Evolutionary conservation across 2,888 invertebrate genomes (phyloP), one percentile per base, ranked within the genome.

Genomic region (Tuta absoluta): DNA sequence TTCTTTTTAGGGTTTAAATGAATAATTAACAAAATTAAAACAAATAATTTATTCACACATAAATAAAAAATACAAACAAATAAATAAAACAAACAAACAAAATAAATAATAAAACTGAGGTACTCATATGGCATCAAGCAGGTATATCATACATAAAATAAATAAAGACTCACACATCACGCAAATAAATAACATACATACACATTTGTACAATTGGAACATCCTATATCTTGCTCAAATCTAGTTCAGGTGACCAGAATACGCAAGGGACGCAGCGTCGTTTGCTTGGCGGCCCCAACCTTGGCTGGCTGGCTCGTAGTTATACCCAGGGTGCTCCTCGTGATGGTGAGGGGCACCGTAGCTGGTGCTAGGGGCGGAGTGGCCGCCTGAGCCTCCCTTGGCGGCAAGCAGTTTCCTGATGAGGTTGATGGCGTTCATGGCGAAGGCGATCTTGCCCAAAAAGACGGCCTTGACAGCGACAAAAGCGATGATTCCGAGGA

Each of bases 381-480:
- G 66, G 4, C 63, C 66, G 58, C 69, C 21, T 11, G 71, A 74
- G 66, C 77, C 68, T 65, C 80, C 94, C 93, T 85, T 95, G 86
- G 94, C 94, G 62, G 94, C 94, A 62, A 96, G 81, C 14, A 97
- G 92, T 82, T 96, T 96, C 76, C 86, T 87, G 74, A 92, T 86
- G 1, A 91, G 87, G 76, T 94, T 94, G 76, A 96, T 93, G 28
- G 94, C 94, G 65, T 95, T 94, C 81, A 97, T 93, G 71, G 96
- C 93, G 65, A 97, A 93, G n/a, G 96, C 96, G 71, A 97, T 94
- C 92, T 97, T 97, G 77, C 96, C 96, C 71, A 97, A 92, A 78
- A 96, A 92, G 71, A 97, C 93, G 12, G 97, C 97, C 92, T 97
- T 97, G 89, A 97, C 94, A 33, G 97, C 96, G 60, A 95, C 93